phyloP scores from a whole-genome alignment of 2,888 invertebrate species.

The Sericinus montela region DNA sequence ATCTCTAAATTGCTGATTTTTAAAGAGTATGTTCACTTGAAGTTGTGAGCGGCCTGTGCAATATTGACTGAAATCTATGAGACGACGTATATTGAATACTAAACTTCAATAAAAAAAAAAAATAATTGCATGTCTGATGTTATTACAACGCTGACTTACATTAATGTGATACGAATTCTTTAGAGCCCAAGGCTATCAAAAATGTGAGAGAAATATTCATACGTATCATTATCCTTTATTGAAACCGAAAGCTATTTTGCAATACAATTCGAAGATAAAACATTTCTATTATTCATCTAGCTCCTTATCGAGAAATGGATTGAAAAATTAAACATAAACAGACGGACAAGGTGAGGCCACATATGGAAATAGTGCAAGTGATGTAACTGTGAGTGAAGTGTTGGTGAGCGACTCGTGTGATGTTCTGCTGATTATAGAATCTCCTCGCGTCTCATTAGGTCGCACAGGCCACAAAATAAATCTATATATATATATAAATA shows the following conservation, averaged over 20 bases:
- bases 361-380: not conserved
- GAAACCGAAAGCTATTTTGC: not conserved
- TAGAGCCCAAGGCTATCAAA: not conserved
- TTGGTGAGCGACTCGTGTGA: not conserved
- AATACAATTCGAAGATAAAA: not conserved
- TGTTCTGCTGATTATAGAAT: not conserved
- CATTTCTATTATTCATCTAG: not conserved
- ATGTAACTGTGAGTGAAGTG: not conserved
- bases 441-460: too few relatives aligned
- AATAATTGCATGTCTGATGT: too few relatives aligned
- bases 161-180: not conserved
- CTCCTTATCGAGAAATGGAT: not conserved
- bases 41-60: too few relatives aligned
- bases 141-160: not conserved
- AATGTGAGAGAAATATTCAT: not conserved
- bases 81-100: too few relatives aligned
- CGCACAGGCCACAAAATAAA: too few relatives aligned
- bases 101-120: too few relatives aligned
- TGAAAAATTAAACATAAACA: slow-evolving; percentile 5
- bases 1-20: too few relatives aligned
- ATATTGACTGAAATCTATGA: too few relatives aligned
- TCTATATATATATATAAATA: too few relatives aligned
- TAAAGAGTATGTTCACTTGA: too few relatives aligned
- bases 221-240: slow-evolving; percentile 1
- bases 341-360: not conserved